Evolutionary conservation across 1,140 invertebrate genomes (phyloP).

Genomic region (Anoplolepis gracilipes): DNA sequence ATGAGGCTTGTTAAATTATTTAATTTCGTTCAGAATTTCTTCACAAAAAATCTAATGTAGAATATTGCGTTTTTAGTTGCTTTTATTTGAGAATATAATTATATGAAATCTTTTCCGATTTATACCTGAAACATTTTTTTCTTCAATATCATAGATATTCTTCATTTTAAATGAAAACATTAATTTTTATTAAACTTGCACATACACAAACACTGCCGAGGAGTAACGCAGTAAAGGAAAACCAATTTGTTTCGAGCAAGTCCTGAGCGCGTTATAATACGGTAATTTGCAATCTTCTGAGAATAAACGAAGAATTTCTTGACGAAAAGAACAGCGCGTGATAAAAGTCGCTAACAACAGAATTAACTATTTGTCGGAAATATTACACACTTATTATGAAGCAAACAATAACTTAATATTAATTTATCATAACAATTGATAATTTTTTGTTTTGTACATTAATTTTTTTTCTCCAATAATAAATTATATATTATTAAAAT

Average conservation of each 20-base stretch:
- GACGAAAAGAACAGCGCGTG: background rate
- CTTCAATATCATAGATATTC: background rate
- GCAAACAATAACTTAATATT: background rate
- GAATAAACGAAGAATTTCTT: background rate
- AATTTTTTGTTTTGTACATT: background rate
- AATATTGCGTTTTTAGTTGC: background rate
- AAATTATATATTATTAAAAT: background rate
- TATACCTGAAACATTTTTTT: background rate
- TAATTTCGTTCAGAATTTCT: background rate
- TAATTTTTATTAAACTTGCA: constrained; percentile 36
- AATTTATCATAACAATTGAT: background rate
- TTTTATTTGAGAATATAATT: background rate
- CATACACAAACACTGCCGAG: background rate
- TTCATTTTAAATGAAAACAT: background rate
- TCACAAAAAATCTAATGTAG: background rate
- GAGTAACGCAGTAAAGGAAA: background rate
- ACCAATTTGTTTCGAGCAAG: constrained; percentile 37
- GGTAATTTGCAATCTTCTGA: constrained; percentile 28
- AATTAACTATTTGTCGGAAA: background rate
- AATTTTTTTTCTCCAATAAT: background rate
- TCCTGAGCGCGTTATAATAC: constrained; percentile 19
- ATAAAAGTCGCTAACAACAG: background rate
- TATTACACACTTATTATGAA: background rate
- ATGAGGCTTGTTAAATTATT: background rate
- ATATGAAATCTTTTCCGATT: background rate